Percentiles rank a stretch among this genome's conserved stretches.
These are phyloP conservation scores for Tenebrosternarchus preto DNA, from an alignment of 2,113 vertebrate genomes.

Conservation along the genomic window DNA sequence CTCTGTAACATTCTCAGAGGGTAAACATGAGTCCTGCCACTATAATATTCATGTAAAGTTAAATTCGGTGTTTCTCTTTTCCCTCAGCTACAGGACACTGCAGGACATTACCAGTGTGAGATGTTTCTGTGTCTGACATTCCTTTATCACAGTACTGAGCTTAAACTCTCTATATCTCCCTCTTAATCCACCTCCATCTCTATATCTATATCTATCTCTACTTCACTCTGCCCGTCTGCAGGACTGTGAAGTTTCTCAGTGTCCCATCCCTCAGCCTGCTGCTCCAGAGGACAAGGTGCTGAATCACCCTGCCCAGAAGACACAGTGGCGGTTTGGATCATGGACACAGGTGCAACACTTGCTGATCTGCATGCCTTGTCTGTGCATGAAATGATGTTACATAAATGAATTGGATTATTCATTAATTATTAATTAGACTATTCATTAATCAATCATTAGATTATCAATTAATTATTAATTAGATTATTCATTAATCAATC, in stretches of 20 bases:
- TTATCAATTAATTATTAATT: too few relatives aligned
- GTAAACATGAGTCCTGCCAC: too few relatives aligned
- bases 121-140: not conserved
- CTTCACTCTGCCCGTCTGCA: slow-evolving; percentile 61
- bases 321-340: slow-evolving; percentile 97
- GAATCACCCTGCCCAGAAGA: slow-evolving; percentile 76
- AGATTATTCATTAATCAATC: too few relatives aligned
- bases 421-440: too few relatives aligned
- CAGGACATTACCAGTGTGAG: not conserved
- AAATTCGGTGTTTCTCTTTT: too few relatives aligned
- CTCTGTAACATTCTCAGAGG: too few relatives aligned
- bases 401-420: not conserved
- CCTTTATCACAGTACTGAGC: too few relatives aligned
- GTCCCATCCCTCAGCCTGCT: slow-evolving; percentile 78
- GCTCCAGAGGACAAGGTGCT: slow-evolving; percentile 78
- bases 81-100: too few relatives aligned
- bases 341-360: slow-evolving; percentile 89
- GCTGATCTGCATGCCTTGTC: not conserved
- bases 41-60: too few relatives aligned
- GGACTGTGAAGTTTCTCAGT: slow-evolving; percentile 91
- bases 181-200: not conserved
- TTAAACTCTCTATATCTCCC: not conserved
- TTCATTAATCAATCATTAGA: too few relatives aligned
- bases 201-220: not conserved
- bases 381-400: too few relatives aligned